Evolutionary conservation across 1,140 invertebrate species (phyloP).

Genomic region (Amphibalanus amphitrite): DNA sequence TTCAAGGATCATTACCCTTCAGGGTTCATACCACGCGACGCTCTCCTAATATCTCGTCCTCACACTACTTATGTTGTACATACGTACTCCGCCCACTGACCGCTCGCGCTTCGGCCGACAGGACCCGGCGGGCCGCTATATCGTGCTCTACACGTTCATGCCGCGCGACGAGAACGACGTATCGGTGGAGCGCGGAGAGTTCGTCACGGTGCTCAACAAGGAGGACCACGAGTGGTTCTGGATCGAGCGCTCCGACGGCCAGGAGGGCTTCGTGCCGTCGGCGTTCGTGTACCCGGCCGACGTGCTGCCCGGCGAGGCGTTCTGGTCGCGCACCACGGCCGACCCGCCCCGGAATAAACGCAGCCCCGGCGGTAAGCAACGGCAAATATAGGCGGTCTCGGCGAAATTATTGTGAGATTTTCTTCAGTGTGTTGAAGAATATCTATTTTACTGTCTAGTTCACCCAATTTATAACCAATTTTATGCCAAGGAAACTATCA

Average conservation of each 20-base stretch:
- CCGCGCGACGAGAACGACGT: constrained; percentile 87
- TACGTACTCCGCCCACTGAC: too few species aligned
- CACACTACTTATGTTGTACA: too few species aligned
- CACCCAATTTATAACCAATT: too few species aligned
- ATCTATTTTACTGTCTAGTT: too few species aligned
- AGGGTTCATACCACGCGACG: too few species aligned
- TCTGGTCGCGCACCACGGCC: constrained; percentile 1
- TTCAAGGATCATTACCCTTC: too few species aligned
- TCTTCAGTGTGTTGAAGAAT: too few species aligned
- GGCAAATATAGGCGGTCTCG: too few species aligned
- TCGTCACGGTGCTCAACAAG: constrained; percentile 76
- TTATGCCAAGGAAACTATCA: too few species aligned
- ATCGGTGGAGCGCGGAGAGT: constrained; percentile 78
- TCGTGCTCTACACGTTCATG: constrained; percentile 82
- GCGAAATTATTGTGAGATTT: too few species aligned
- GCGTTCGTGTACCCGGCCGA: constrained; percentile 84
- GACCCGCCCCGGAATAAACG: neutral
- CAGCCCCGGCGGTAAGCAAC: neutral
- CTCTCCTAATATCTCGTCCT: too few species aligned
- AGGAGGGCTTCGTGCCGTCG: constrained; percentile 87
- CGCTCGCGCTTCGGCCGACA: constrained; percentile 15
- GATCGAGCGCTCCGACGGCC: constrained; percentile 75
- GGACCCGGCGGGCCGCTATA: constrained; percentile 72
- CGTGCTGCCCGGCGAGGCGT: constrained; percentile 35
- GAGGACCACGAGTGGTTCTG: constrained; percentile 51